These are phyloP conservation scores for Zeus faber DNA, from an alignment of 2,113 vertebrate species.

Conservation along the genomic window DNA sequence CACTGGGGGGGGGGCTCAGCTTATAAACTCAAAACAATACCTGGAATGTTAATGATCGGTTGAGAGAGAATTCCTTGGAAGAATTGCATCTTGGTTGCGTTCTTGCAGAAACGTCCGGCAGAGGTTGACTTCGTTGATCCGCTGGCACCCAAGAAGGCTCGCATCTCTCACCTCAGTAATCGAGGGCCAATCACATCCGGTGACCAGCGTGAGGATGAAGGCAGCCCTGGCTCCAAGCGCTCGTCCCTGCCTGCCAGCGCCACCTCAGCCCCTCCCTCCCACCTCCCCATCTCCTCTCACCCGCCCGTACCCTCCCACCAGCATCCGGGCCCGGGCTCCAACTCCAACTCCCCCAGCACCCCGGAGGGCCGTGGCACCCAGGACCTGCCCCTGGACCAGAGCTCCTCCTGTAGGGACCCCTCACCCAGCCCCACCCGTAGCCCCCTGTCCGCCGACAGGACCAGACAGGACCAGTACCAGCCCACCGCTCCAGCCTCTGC, in stretches of 20 bases:
- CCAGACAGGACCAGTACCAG: slow-evolving; percentile 58
- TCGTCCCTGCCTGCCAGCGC: slow-evolving; percentile 48
- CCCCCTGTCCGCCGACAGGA: slow-evolving; percentile 41
- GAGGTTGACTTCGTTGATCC: slow-evolving; percentile 78
- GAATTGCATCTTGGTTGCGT: slow-evolving; percentile 3
- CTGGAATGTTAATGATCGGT: no score
- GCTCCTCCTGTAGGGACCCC: slow-evolving; percentile 76
- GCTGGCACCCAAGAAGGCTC: slow-evolving; percentile 82
- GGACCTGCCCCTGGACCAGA: slow-evolving; percentile 79
- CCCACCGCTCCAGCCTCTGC: slow-evolving; percentile 36
- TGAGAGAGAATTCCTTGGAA: no score
- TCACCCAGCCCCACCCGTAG: slow-evolving; percentile 60
- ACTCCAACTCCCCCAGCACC: slow-evolving; percentile 84
- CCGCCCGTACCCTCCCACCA: slow-evolving; percentile 65
- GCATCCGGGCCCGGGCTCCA: slow-evolving; percentile 75
- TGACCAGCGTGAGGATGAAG: slow-evolving; percentile 70
- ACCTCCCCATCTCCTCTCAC: slow-evolving; percentile 71
- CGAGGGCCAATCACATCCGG: slow-evolving; percentile 64
- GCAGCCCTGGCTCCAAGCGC: slow-evolving; percentile 46
- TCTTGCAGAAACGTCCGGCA: slow-evolving; percentile 74
- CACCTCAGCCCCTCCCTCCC: slow-evolving; percentile 53
- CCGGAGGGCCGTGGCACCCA: slow-evolving; percentile 84
- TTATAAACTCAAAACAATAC: no score
- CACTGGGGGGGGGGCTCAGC: no score
- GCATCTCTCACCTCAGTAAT: slow-evolving; percentile 81